A percentile compares a stretch with the other conserved stretches of the same genome.
Evolutionary conservation across 30 jellyfish, hydroid and myxozoan species (phyloP).

Genomic region (Aurelia aurita complex sp. Pacific): DNA sequence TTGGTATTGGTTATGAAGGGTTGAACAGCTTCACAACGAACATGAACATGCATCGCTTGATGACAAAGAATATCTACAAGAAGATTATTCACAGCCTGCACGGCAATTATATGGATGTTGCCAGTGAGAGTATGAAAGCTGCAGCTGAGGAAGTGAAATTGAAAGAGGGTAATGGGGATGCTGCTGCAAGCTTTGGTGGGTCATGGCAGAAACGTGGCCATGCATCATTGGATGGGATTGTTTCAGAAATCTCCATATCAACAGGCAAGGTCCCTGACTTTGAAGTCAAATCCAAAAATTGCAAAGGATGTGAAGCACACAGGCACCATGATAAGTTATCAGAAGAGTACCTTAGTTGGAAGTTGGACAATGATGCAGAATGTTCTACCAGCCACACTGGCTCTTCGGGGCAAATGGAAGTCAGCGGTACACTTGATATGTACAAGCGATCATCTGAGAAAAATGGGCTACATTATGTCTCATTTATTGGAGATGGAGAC

Average conservation of each 20-base stretch:
- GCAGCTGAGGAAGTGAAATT: neutral
- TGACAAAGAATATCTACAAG: neutral
- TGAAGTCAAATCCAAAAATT: no score
- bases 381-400: neutral
- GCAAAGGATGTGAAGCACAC: neutral
- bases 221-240: neutral
- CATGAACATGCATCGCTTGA: neutral
- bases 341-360: neutral
- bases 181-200: no score
- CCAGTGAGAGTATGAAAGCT: neutral
- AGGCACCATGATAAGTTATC: neutral
- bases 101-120: neutral
- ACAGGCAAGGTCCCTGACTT: no score
- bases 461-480: no score
- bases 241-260: no score
- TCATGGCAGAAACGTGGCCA: no score
- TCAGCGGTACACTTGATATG: neutral
- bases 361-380: neutral
- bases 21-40: no score
- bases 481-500: no score
- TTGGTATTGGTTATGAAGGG: no score
- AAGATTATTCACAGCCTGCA: neutral
- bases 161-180: no score
- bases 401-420: conserved; percentile 8
- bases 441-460: no score